Evolutionary conservation across 1,140 invertebrate species (phyloP).

Genomic region (Nasonia giraulti): DNA sequence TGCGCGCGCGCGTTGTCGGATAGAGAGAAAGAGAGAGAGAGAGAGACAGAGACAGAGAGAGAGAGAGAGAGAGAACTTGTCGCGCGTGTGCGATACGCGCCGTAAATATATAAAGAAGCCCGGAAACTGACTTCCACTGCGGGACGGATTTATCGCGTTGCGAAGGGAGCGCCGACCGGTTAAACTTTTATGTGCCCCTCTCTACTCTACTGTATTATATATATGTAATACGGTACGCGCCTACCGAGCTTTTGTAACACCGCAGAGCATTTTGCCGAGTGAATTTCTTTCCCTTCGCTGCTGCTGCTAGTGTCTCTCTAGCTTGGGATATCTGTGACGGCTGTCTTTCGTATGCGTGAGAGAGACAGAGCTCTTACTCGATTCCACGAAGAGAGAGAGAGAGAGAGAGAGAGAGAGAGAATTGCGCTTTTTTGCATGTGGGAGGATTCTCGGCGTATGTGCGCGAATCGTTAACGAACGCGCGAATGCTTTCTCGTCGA

Average conservation of each 20-base stretch:
- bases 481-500: no score
- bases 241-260: neutral
- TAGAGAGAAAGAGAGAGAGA: no score
- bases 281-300: neutral
- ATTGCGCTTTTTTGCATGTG: no score
- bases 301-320: neutral
- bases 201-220: neutral
- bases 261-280: neutral
- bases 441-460: no score
- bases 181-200: neutral
- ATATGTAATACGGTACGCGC: neutral
- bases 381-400: no score
- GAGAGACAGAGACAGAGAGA: no score
- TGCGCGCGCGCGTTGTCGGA: no score
- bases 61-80: no score
- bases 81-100: no score
- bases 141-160: neutral
- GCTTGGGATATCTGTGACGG: neutral
- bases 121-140: neutral
- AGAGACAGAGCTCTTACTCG: no score
- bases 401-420: no score
- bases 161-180: neutral
- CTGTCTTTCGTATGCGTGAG: neutral
- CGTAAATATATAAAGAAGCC: neutral
- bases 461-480: no score